Evolutionary conservation across 2,888 invertebrate species (phyloP).

Genomic region (Epicampocera succincta): DNA sequence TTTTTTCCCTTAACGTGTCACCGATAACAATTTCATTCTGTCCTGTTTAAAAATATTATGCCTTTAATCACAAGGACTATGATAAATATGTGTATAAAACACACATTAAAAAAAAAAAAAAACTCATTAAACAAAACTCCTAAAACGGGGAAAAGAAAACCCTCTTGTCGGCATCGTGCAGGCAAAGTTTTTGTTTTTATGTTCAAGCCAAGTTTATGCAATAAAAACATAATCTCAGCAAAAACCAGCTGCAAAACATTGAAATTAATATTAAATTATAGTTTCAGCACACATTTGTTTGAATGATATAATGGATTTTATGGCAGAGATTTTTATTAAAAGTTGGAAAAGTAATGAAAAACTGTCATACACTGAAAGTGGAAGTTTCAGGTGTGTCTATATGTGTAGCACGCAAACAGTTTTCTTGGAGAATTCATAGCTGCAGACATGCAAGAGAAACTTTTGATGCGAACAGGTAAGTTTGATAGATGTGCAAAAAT

Average conservation of each 20-base stretch:
- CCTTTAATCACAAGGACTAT: no score
- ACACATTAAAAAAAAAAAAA: no score
- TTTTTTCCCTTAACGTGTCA: no score
- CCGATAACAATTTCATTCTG: no score
- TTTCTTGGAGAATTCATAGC: not conserved
- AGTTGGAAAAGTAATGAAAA: not conserved
- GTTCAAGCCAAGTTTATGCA: no score
- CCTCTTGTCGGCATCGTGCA: no score
- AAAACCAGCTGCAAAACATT: not conserved
- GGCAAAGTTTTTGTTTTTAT: no score
- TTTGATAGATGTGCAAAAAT: slow-evolving; percentile 2
- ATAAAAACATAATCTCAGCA: not conserved
- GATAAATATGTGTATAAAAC: no score
- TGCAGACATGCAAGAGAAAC: slow-evolving; percentile 15
- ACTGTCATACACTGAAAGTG: not conserved
- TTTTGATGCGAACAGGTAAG: slow-evolving; percentile 13
- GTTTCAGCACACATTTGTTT: slow-evolving; percentile 1
- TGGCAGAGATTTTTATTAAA: slow-evolving; percentile 4
- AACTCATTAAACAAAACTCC: no score
- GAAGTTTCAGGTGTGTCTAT: no score
- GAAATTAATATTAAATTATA: not conserved
- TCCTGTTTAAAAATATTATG: no score
- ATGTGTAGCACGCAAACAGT: not conserved
- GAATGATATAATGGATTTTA: slow-evolving; percentile 6
- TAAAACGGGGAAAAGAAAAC: no score